Base-by-base conservation (phyloP, 2,113 vertebrate genomes). In the Smithornis capensis region DNA sequence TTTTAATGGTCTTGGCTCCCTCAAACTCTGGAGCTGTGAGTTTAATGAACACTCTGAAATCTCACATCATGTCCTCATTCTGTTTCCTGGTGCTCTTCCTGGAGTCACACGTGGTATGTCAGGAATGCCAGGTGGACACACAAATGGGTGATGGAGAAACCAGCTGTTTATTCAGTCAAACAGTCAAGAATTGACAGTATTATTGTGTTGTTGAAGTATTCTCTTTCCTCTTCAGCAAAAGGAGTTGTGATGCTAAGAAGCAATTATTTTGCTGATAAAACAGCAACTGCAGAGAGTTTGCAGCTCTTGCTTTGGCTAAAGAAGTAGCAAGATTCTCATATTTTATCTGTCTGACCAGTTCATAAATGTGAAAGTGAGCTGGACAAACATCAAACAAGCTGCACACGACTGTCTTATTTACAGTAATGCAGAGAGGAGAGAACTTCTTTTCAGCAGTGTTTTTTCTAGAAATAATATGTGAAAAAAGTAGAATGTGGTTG, bases 51-150 rank as follows among this genome's bases (percentile, higher is more conserved):
- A 7, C 49, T 50, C 56, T 3, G 62, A 74, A 59, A n/a, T 88
- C 78, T 94, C 70, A 12, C 27, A 5, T n/a, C n/a, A n/a, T 38
- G 10, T 71, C 25, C 23, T 65, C 13, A 13, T 52, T 87, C 38
- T 49, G 0, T 45, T 71, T 80, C 40, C 31, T 70, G 29, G 22
- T 76, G 37, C 11, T 91, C 29, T 65, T 95, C 50, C 49, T 65
- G 14, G 23, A n/a, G 63, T 62, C 38, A 35, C 40, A 75, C 82
- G 37, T 3, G 10, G 28, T 75, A 59, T 42, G 65, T 90, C 25
- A 63, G 78, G n/a, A 85, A 63, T 10, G 6, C 13, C 0, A 10
- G 33, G 14, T 52, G 1, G 14, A 11, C 33, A 5, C 2, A 2
- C 29, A 38, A 65, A 56, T 13, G 27, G 40, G 9, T 49, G 37